Conservation (phyloP, 2,888 invertebrate genomes). For the Dichetophora obliterata region DNA sequence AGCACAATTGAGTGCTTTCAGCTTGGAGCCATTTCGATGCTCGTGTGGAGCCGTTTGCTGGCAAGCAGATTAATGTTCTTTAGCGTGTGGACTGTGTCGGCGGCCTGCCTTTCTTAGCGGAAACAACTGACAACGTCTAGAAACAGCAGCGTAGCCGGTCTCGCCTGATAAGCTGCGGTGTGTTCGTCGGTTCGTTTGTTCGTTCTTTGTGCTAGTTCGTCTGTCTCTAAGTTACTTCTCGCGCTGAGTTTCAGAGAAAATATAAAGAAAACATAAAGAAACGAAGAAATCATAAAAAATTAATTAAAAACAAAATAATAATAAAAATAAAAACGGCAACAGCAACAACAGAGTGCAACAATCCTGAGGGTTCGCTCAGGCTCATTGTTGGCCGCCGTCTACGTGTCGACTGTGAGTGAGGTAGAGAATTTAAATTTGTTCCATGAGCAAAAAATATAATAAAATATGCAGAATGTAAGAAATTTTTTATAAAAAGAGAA, state of each 20-base stretch:
- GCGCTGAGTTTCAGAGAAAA: constrained; percentile 9
- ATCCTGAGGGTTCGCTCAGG: background rate
- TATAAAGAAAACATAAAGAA: constrained; percentile 19
- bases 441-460: background rate
- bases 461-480: background rate
- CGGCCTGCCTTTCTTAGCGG: constrained; percentile 15
- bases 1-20: constrained; percentile 12
- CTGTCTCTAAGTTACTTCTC: background rate
- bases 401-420: background rate
- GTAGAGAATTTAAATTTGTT: background rate
- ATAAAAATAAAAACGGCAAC: background rate
- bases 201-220: background rate
- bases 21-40: background rate
- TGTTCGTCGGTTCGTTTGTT: constrained; percentile 13
- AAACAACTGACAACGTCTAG: background rate
- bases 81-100: constrained; percentile 23
- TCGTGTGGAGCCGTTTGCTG: constrained; percentile 4
- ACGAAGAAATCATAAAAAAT: background rate
- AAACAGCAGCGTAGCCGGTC: constrained; percentile 22
- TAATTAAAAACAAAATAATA: background rate
- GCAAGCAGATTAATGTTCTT: constrained; percentile 16
- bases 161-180: constrained; percentile 25
- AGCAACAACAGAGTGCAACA: background rate
- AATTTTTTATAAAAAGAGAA: background rate
- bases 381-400: background rate